Percentiles rank a stretch among this genome's conserved stretches.
phyloP scores from a whole-genome alignment of 2,113 vertebrate genomes.

The Rhynchomys soricoides region DNA sequence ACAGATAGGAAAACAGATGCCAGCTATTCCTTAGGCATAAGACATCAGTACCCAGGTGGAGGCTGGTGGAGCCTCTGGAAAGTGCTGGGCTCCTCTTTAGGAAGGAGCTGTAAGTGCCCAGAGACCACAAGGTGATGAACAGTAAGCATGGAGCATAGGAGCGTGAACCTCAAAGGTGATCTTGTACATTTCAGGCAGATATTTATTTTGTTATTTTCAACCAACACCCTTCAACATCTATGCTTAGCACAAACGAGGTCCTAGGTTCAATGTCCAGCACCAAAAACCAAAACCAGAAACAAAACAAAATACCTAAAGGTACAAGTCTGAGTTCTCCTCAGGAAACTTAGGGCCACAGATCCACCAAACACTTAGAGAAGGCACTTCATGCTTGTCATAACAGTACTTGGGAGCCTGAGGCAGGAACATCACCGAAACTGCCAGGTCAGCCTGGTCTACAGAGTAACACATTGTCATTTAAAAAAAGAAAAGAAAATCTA shows the following conservation, averaged over 20 bases:
- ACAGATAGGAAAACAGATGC: background rate
- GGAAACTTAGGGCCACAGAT: background rate
- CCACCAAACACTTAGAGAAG: background rate
- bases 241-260: background rate
- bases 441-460: background rate
- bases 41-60: fast-evolving
- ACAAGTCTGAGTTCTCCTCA: background rate
- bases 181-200: background rate
- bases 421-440: background rate
- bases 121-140: background rate
- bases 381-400: background rate
- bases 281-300: background rate
- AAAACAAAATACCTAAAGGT: background rate
- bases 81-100: background rate
- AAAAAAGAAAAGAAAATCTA: background rate
- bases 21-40: background rate
- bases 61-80: background rate
- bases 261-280: background rate
- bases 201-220: background rate
- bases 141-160: fast-evolving
- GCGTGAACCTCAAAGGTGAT: background rate
- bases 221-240: background rate
- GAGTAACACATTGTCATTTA: background rate
- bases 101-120: background rate
- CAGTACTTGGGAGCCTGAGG: background rate